phyloP scores from a whole-genome alignment of 2,888 invertebrate species.

The Eubasilissa splendida region DNA sequence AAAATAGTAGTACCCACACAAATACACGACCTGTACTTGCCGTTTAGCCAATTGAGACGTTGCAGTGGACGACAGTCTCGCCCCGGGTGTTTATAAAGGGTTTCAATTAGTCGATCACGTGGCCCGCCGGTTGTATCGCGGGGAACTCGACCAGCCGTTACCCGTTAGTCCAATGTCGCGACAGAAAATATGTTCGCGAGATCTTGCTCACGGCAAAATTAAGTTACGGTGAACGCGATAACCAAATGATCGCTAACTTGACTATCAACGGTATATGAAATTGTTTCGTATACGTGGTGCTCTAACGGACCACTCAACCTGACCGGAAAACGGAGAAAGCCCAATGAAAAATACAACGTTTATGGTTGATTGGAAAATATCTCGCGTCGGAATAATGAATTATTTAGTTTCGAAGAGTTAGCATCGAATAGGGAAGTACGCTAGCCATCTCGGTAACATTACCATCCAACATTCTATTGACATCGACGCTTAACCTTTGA shows the following conservation, averaged over 20 bases:
- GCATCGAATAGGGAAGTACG: no score
- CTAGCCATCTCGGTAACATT: no score
- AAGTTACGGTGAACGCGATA: background rate
- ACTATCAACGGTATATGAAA: background rate
- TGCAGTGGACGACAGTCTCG: background rate
- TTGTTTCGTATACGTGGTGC: background rate
- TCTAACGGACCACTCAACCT: background rate
- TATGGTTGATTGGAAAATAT: conserved; percentile 13
- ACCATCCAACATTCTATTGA: no score
- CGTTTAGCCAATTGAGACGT: background rate
- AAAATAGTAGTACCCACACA: background rate
- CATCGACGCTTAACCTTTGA: no score
- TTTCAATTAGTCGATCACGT: conserved; percentile 50
- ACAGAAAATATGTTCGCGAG: background rate
- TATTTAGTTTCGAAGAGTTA: no score
- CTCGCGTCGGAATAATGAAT: background rate
- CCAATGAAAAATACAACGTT: background rate
- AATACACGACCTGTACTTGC: background rate
- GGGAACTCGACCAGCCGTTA: background rate
- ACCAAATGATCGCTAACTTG: conserved; percentile 13
- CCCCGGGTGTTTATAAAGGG: conserved; percentile 32
- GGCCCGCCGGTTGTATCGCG: conserved; percentile 3
- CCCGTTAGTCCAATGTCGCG: background rate
- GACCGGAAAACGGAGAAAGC: conserved; percentile 33
- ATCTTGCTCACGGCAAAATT: background rate